These are phyloP conservation scores for Stichodactyla helianthus DNA, from an alignment of 64 coral and sea anemone genomes.

Conservation along the genomic window DNA sequence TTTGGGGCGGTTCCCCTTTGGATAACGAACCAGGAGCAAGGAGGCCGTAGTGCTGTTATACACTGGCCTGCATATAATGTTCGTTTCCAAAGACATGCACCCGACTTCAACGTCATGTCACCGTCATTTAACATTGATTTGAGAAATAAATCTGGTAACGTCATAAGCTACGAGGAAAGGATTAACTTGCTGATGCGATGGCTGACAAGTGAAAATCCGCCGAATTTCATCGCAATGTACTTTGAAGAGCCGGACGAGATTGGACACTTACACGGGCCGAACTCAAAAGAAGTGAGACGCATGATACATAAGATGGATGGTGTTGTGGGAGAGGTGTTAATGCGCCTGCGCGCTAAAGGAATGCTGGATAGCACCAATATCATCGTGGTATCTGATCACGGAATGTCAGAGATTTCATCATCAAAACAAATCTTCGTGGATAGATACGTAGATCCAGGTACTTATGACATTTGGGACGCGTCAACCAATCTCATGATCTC, in stretches of 20 bases:
- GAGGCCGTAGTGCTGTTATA: constrained; percentile 67
- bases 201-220: constrained; percentile 49
- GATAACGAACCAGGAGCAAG: constrained; percentile 76
- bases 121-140: constrained; percentile 56
- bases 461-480: constrained; percentile 51
- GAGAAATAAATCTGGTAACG: constrained; percentile 37
- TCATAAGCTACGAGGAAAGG: constrained; percentile 45
- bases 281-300: constrained; percentile 7
- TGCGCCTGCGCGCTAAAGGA: constrained; percentile 15
- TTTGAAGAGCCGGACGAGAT: constrained; percentile 75
- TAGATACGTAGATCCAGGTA: constrained; percentile 43
- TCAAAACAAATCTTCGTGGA: constrained; percentile 47
- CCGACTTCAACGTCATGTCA: constrained; percentile 25
- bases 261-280: constrained; percentile 52
- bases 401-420: constrained; percentile 58
- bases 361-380: constrained; percentile 68
- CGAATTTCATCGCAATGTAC: constrained; percentile 80
- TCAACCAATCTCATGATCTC: constrained; percentile 49
- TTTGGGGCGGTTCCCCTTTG: constrained; percentile 68
- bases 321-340: constrained; percentile 49
- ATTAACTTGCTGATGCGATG: constrained; percentile 54
- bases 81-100: constrained; percentile 46
- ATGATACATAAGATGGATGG: constrained; percentile 46
- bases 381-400: constrained; percentile 80
- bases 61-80: constrained; percentile 89